phyloP scores from a whole-genome alignment of 53 echinoderm and acorn worm genomes.

The Stichopus horrens region DNA sequence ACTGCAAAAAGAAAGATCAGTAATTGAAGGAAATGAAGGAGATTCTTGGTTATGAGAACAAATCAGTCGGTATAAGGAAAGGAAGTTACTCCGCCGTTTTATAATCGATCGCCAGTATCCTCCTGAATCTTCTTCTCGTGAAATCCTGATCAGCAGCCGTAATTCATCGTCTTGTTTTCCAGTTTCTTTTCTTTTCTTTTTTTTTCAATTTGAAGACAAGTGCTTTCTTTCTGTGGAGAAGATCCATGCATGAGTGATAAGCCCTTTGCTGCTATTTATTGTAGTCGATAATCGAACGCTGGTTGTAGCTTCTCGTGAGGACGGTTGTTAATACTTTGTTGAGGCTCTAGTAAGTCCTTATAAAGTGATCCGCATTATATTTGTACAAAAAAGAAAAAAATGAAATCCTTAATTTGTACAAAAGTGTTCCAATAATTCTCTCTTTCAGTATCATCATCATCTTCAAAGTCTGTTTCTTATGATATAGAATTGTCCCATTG shows the following conservation, averaged over 20 bases:
- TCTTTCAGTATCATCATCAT: background rate
- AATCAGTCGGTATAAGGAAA: background rate
- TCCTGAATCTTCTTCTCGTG: too few relatives aligned
- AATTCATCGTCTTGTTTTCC: background rate
- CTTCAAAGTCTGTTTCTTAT: too few relatives aligned
- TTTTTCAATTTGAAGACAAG: background rate
- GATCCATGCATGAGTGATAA: background rate
- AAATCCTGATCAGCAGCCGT: background rate
- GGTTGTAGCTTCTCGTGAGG: background rate
- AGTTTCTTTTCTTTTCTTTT: background rate
- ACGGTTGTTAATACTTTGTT: background rate
- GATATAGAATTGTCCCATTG: too few relatives aligned
- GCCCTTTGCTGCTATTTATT: slow-evolving; percentile 17
- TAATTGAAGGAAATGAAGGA: slow-evolving; percentile 40
- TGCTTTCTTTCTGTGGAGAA: slow-evolving; percentile 20
- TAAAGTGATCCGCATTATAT: background rate
- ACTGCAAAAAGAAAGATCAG: slow-evolving; percentile 11
- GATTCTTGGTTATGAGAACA: slow-evolving; percentile 44
- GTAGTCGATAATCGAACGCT: slow-evolving; percentile 8
- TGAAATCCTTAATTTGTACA: background rate
- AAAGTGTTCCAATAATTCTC: background rate
- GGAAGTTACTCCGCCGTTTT: too few relatives aligned
- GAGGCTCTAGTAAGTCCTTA: background rate
- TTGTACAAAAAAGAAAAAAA: background rate
- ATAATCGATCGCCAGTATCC: too few relatives aligned